These are phyloP conservation scores for Centropus bengalensis DNA, from an alignment of 2,113 vertebrate genomes.

Conservation along the genomic window DNA sequence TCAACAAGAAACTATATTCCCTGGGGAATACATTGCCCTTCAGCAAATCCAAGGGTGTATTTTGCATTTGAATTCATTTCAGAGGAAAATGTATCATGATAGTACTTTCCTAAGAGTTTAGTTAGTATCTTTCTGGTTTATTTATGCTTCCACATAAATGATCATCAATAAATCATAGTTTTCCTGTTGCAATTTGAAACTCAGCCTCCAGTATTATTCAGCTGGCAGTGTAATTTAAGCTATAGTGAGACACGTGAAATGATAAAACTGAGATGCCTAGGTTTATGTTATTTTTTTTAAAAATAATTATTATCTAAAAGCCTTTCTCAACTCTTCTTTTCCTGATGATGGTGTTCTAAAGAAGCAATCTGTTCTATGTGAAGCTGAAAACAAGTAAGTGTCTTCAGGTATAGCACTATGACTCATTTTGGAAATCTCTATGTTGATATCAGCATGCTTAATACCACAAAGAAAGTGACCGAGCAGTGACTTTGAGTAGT, in stretches of 20 bases:
- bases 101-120: background rate
- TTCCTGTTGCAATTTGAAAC: background rate
- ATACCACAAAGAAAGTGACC: constrained; percentile 30
- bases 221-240: background rate
- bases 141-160: background rate
- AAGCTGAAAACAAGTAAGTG: background rate
- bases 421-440: background rate
- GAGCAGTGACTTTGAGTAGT: constrained; percentile 18
- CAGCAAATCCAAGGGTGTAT: background rate
- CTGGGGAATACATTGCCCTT: background rate
- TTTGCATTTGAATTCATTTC: background rate
- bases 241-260: background rate
- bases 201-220: background rate
- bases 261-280: background rate
- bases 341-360: background rate
- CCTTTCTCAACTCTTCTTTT: background rate
- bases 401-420: background rate
- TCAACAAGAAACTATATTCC: background rate
- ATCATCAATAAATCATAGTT: background rate
- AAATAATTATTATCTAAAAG: background rate
- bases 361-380: background rate
- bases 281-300: background rate
- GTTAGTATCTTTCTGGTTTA: background rate
- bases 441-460: background rate
- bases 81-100: background rate